A percentile compares a stretch with the other conserved stretches of the same genome.
Conservation (phyloP, 2,113 vertebrate genomes). For the Cebidichthys violaceus region DNA sequence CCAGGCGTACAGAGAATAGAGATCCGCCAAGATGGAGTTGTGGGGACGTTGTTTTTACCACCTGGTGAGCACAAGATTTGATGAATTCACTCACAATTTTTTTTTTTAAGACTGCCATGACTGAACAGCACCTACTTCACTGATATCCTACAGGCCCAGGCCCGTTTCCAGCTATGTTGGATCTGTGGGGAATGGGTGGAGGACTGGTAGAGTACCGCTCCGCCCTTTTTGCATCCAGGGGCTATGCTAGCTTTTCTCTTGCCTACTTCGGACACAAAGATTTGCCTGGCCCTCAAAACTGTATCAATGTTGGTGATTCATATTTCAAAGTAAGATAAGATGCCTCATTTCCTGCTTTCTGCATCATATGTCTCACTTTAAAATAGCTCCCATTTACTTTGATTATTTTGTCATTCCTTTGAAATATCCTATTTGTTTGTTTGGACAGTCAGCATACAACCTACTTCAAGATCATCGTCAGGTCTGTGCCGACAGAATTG, state of each 20-base stretch:
- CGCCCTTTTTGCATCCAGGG: slow-evolving; percentile 78
- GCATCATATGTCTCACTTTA: neutral
- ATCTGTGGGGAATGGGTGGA: slow-evolving; percentile 75
- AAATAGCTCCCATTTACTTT: neutral
- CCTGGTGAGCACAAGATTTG: slow-evolving; percentile 64
- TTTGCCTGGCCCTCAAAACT: slow-evolving; percentile 58
- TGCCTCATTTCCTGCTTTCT: neutral
- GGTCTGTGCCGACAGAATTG: slow-evolving; percentile 69
- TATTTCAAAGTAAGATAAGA: slow-evolving; percentile 73
- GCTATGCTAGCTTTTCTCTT: slow-evolving; percentile 68
- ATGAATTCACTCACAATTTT: neutral
- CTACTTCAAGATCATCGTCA: slow-evolving; percentile 72
- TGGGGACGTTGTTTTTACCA: slow-evolving; percentile 80
- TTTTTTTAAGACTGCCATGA: neutral
- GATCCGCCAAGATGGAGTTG: slow-evolving; percentile 65
- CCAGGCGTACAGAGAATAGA: slow-evolving; percentile 73
- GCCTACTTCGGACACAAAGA: slow-evolving; percentile 75
- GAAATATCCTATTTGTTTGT: slow-evolving; percentile 3
- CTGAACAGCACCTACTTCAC: neutral
- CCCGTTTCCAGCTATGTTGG: slow-evolving; percentile 73
- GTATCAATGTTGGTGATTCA: slow-evolving; percentile 57
- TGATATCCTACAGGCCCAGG: slow-evolving; percentile 63
- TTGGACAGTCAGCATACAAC: slow-evolving; percentile 70
- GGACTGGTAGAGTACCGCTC: slow-evolving; percentile 77
- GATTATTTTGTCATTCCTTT: neutral